These are phyloP conservation scores for Montipora sp. DNA, from an alignment of 64 coral and sea anemone genomes.

Conservation along the genomic window DNA sequence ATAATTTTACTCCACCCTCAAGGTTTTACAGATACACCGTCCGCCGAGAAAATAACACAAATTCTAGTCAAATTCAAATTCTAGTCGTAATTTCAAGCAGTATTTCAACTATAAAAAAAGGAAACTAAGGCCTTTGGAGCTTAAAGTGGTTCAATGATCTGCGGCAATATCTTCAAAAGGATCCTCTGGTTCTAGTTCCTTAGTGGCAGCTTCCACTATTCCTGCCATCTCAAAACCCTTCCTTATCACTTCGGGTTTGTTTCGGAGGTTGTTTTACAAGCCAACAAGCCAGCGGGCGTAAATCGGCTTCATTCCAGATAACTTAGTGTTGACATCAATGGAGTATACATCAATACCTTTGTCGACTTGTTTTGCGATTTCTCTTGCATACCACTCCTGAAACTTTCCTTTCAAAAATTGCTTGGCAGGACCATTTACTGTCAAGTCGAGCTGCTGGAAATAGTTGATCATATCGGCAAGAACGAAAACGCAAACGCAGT, in stretches of 20 bases:
- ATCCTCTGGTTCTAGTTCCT: slow-evolving; percentile 36
- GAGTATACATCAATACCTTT: too few species aligned
- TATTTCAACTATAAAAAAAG: not conserved
- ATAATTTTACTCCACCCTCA: too few species aligned
- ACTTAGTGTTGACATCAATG: slow-evolving; percentile 52
- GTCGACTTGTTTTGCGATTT: slow-evolving; percentile 14
- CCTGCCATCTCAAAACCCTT: slow-evolving; percentile 56
- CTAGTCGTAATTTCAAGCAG: not conserved
- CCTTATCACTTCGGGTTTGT: slow-evolving; percentile 55
- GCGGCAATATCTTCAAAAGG: slow-evolving; percentile 39
- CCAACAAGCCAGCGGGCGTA: slow-evolving; percentile 51
- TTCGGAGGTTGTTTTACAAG: slow-evolving; percentile 28
- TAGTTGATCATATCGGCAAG: slow-evolving; percentile 51
- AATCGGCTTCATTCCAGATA: slow-evolving; percentile 53
- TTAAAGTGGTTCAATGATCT: slow-evolving; percentile 8
- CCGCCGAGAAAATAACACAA: too few species aligned
- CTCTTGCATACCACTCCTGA: slow-evolving; percentile 59
- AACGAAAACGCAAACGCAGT: slow-evolving; percentile 61
- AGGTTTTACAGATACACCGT: too few species aligned
- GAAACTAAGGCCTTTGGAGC: not conserved
- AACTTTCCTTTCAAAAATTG: slow-evolving; percentile 67
- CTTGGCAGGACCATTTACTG: slow-evolving; percentile 55
- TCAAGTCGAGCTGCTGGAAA: slow-evolving; percentile 60
- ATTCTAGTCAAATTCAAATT: not conserved
- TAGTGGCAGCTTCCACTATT: slow-evolving; percentile 50